Evolutionary conservation across 2,113 vertebrate species (phyloP), one percentile per base, ranked within the genome.

Genomic region (Galbula dea): DNA sequence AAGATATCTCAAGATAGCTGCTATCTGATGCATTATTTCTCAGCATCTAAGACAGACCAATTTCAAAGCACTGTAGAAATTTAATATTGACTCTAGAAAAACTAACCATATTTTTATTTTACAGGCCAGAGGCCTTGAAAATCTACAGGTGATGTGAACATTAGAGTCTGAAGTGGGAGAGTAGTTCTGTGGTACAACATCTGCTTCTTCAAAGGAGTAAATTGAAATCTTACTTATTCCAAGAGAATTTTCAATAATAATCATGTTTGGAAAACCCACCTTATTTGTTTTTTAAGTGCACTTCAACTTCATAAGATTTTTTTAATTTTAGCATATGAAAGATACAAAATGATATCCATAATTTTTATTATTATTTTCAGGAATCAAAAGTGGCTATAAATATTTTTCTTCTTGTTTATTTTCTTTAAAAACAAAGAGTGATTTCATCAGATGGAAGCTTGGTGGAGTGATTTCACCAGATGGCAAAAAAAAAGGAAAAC

Each of bases 181-280:
- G 6, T 30, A 22, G 15, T 22, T 84, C 41, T 2, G 1, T 61
- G 34, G 23, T 82, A 68, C 2, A 30, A 29, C 24, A 59, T 3
- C 12, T 49, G 45, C 21, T 69, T 90, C 24, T 82, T 6, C 4
- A 17, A 54, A 75, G 19, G 15, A 43, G 3, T 26, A 87, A 78
- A 45, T 5, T 49, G 7, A 77, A 83, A 75, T 71, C 11, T 27
- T 84, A 68, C 11, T 27, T 84, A 68, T 78, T 90, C n/a, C 18
- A 81, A 72, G 41, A 75, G 7, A 52, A 71, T 90, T 83, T 88
- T 86, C 45, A 72, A 11, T 17, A 45, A 3, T 75, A 48, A 57
- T 9, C 2, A 8, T 15, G 1, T 27, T 30, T 36, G 13, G 11
- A 10, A 10, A 80, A 66, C 3, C 16, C 5, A 24, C 29, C 0